These are phyloP conservation scores for Phalanger gymnotis DNA, from an alignment of 2,797 vertebrate species.

Conservation along the genomic window DNA sequence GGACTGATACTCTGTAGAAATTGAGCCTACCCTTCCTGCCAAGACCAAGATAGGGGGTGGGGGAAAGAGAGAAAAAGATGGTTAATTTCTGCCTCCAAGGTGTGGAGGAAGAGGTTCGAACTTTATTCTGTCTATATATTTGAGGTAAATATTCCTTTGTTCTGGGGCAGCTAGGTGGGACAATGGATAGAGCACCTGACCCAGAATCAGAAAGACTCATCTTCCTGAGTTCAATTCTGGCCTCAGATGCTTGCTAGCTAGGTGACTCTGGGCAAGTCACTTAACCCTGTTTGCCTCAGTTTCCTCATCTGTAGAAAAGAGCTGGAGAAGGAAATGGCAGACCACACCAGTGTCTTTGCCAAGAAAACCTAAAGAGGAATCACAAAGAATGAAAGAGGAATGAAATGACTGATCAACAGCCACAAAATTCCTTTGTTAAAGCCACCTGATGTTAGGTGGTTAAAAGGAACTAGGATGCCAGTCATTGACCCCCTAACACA, in stretches of 20 bases:
- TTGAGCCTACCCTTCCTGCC: background rate
- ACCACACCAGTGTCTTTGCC: too few relatives aligned
- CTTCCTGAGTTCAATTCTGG: background rate
- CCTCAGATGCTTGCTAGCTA: constrained; percentile 24
- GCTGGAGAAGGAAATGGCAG: too few relatives aligned
- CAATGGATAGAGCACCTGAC: background rate
- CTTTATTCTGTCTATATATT: background rate
- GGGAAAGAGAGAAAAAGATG: background rate
- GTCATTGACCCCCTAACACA: too few relatives aligned
- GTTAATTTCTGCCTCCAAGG: background rate
- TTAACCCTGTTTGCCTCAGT: constrained; percentile 2
- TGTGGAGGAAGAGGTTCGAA: background rate
- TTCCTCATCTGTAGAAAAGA: constrained; percentile 30
- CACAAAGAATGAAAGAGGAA: too few relatives aligned
- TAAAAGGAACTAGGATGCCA: too few relatives aligned
- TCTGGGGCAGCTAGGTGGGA: background rate
- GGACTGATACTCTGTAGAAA: background rate
- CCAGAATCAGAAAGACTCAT: background rate
- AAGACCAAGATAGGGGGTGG: background rate
- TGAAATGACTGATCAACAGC: too few relatives aligned
- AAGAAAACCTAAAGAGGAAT: too few relatives aligned
- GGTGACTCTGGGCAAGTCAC: constrained; percentile 29
- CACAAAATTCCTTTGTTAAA: too few relatives aligned
- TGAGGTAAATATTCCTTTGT: background rate
- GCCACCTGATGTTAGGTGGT: too few relatives aligned